These are phyloP conservation scores for Steinernema khuongi DNA, from an alignment of 1,140 invertebrate species.

Conservation along the genomic window DNA sequence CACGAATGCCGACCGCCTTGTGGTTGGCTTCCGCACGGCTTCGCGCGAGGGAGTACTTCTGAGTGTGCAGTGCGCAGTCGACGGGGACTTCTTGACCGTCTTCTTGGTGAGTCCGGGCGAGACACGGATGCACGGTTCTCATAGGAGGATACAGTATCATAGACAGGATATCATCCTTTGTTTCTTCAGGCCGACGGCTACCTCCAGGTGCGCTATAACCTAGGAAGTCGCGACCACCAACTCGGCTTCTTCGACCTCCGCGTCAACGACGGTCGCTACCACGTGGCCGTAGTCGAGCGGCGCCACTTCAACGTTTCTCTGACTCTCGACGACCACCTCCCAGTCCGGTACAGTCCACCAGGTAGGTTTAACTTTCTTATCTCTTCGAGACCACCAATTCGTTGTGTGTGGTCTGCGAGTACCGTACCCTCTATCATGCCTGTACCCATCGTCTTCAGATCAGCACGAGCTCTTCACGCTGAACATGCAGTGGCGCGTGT, in stretches of 20 bases:
- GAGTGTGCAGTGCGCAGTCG: slow-evolving; percentile 49
- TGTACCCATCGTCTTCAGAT: slow-evolving; percentile 32
- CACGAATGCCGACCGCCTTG: slow-evolving; percentile 37
- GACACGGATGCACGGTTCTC: neutral
- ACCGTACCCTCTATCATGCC: slow-evolving; percentile 26
- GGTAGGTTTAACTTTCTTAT: slow-evolving; percentile 35
- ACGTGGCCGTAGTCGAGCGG: slow-evolving; percentile 41
- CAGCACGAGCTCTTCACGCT: slow-evolving; percentile 44
- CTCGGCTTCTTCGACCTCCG: slow-evolving; percentile 39
- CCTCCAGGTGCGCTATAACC: slow-evolving; percentile 49
- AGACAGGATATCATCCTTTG: neutral
- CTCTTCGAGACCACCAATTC: slow-evolving; percentile 41
- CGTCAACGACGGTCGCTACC: slow-evolving; percentile 42
- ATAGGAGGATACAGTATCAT: too few species aligned
- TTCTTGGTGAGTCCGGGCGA: slow-evolving; percentile 32
- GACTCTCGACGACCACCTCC: slow-evolving; percentile 40
- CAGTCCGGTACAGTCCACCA: slow-evolving; percentile 39
- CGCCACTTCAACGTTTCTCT: slow-evolving; percentile 44
- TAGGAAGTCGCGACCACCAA: slow-evolving; percentile 46
- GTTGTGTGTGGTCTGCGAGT: slow-evolving; percentile 37
- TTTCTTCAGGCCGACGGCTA: slow-evolving; percentile 43
- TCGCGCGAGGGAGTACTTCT: slow-evolving; percentile 43
- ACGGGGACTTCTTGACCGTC: slow-evolving; percentile 50
- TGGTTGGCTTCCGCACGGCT: slow-evolving; percentile 43
- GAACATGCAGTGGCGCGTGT: slow-evolving; percentile 46